Percentiles rank a stretch among this genome's conserved stretches.
Evolutionary conservation across 2,888 invertebrate genomes (phyloP).

Genomic region (Isoperla grammatica): DNA sequence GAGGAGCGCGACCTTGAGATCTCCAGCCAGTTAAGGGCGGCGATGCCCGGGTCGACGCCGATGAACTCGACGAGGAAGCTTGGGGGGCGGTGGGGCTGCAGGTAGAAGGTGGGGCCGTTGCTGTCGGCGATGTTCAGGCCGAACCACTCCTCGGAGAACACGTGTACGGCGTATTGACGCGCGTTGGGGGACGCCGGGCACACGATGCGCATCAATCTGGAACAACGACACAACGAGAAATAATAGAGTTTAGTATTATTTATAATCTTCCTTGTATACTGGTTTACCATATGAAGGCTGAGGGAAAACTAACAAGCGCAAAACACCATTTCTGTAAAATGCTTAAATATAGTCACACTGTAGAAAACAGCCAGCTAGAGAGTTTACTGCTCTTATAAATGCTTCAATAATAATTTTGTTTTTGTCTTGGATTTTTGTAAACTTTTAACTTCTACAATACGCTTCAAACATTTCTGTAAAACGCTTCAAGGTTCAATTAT

Average conservation of each 20-base stretch:
- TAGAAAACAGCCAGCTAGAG: no score
- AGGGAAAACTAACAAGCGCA: neutral
- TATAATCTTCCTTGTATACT: neutral
- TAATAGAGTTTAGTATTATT: no score
- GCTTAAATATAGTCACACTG: no score
- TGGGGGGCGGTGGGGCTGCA: slow-evolving; percentile 38
- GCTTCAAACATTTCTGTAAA: no score
- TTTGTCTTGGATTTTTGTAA: no score
- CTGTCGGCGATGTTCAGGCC: slow-evolving; percentile 30
- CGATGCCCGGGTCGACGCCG: slow-evolving; percentile 64
- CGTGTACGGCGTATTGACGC: slow-evolving; percentile 62
- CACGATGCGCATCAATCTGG: slow-evolving; percentile 56
- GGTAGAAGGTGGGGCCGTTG: slow-evolving; percentile 28
- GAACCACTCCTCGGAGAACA: slow-evolving; percentile 77
- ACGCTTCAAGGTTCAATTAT: no score
- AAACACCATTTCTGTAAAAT: neutral
- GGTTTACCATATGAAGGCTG: neutral
- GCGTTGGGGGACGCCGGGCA: slow-evolving; percentile 67
- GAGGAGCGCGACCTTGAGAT: slow-evolving; percentile 59
- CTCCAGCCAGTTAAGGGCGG: slow-evolving; percentile 74
- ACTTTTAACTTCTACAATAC: no score
- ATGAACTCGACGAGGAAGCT: slow-evolving; percentile 63
- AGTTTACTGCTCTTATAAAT: no score
- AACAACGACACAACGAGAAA: slow-evolving; percentile 17
- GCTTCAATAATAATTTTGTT: no score